These are phyloP conservation scores for Hemitrygon akajei DNA, from an alignment of 2,797 vertebrate species.

Conservation along the genomic window DNA sequence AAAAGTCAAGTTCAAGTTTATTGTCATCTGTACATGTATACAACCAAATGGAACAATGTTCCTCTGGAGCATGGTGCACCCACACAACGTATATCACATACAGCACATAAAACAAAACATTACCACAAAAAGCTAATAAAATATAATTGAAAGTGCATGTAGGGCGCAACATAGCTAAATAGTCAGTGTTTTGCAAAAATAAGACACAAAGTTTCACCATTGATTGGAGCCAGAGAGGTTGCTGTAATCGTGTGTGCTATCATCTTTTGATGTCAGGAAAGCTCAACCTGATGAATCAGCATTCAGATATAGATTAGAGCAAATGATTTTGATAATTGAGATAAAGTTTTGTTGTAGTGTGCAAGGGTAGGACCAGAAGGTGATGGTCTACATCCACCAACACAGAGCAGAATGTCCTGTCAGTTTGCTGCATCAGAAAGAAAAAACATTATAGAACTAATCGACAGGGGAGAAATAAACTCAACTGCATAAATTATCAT, in stretches of 20 bases:
- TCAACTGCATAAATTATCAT: neutral
- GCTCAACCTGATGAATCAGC: neutral
- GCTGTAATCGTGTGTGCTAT: too few species aligned
- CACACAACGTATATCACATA: too few species aligned
- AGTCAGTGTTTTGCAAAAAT: too few species aligned
- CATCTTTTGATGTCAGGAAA: neutral
- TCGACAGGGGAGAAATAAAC: neutral
- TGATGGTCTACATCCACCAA: neutral
- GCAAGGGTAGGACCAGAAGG: neutral
- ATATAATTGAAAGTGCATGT: too few species aligned
- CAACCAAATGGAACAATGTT: too few species aligned
- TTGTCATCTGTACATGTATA: too few species aligned
- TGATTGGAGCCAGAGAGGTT: too few species aligned
- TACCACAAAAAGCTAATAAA: too few species aligned
- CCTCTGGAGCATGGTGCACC: too few species aligned
- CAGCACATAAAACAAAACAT: too few species aligned
- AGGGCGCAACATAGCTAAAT: too few species aligned
- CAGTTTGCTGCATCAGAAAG: neutral
- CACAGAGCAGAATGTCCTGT: neutral
- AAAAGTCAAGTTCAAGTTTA: neutral
- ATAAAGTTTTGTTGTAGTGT: neutral
- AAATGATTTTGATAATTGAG: neutral
- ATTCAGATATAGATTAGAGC: neutral
- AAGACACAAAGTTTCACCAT: too few species aligned
- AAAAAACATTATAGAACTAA: neutral